phyloP scores from a whole-genome alignment of 2,797 vertebrate species.

The Ctenosaura bakeri region DNA sequence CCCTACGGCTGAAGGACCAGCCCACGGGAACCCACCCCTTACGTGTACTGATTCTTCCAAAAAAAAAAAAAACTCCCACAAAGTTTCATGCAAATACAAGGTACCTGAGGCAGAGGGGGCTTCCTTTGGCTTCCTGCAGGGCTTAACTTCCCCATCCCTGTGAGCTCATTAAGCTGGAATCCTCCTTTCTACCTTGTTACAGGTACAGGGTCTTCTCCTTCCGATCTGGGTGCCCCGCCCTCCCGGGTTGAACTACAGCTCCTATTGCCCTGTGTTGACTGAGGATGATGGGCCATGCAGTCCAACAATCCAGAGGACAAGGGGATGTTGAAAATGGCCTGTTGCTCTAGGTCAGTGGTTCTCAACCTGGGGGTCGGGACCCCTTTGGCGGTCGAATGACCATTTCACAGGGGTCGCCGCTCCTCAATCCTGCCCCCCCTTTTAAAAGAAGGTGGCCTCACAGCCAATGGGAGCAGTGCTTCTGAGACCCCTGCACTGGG shows the following conservation, averaged over 20 bases:
- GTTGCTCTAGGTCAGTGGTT: not conserved
- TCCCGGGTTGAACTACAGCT: not conserved
- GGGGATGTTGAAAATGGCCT: too few species aligned
- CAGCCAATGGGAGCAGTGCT: too few species aligned
- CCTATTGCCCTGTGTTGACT: not conserved
- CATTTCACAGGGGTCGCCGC: too few species aligned
- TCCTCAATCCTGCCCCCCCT: too few species aligned
- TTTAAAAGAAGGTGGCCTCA: too few species aligned
- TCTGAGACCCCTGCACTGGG: too few species aligned
- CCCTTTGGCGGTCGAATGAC: too few species aligned
- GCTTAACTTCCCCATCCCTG: not conserved
- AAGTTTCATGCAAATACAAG: not conserved
- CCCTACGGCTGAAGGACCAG: not conserved
- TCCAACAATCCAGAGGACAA: not conserved
- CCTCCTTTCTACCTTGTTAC: not conserved
- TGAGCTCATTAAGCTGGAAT: not conserved
- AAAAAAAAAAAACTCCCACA: not conserved
- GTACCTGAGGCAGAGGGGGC: not conserved
- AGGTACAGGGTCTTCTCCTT: not conserved
- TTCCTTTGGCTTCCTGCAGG: too few species aligned
- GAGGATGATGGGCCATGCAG: not conserved
- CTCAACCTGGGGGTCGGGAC: too few species aligned
- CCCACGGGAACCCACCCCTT: not conserved
- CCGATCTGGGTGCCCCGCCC: not conserved
- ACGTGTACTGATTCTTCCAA: not conserved